Base-by-base conservation (phyloP, 2,113 vertebrate species). In the Nesoenas mayeri region DNA sequence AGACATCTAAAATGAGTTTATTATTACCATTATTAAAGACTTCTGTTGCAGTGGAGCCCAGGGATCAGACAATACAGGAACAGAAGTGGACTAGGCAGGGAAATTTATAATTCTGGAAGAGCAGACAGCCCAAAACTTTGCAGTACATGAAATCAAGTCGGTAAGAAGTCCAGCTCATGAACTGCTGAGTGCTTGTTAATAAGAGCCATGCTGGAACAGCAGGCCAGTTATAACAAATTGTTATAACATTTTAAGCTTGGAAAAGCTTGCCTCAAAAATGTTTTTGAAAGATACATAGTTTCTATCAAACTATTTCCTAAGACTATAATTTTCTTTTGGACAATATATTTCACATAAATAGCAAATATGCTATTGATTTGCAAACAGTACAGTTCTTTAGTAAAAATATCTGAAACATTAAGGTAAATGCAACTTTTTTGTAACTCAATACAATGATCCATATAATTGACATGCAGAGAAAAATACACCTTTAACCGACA, bases 151-250 rank as follows among this genome's bases (percentile, higher is more conserved):
- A 80, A 65, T 40, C 28, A 91, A 38, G 56, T 50, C 60, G 25
- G 54, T 60, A 32, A 67, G 47, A 84, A 86, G 64, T 31, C 77
- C 86, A 95, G 64, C 84, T 54, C 5, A 3, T 54, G 56, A 92
- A 58, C 51, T 87, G 65, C 61, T 75, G 81, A 88, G 48, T 72
- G 66, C 60, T 94, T 89, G 61, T 88, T 85, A 89, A 34, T 57
- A 71, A 77, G 17, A 94, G 69, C 67, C 53, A 89, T 60, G 64
- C 79, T 79, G 69, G 67, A 93, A 44, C 32, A 94, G 32, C 57
- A 89, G 75, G 62, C 53, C 92, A 92, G 89, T 75, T 87, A 82
- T 72, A 92, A 91, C 34, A 91, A 93, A 82, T 51, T 36, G 56
- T 56, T 77, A 32, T 21, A 84, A 62, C 38, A 83, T 73, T 84